Base-by-base conservation (phyloP, 2,888 invertebrate species). In the Neria commutata region DNA sequence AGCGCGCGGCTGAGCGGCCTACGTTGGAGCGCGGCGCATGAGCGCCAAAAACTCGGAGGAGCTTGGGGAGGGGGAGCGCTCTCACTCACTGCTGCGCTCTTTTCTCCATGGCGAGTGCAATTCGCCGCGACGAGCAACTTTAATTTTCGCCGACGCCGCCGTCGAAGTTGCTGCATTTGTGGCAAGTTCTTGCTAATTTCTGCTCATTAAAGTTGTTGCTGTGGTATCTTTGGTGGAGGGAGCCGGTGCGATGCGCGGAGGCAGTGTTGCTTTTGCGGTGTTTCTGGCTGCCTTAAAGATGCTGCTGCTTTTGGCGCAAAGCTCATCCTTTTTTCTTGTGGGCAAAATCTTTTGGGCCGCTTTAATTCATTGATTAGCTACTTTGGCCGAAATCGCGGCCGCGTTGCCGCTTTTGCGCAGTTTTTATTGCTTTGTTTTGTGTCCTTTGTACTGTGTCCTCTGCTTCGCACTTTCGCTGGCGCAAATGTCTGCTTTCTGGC, bases 351-450 rank as follows among this genome's bases (percentile, higher is more conserved):
- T 48, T n/a, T 26, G 49, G 24, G 46, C 49, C 45, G 66, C 72
- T 77, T 77, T 77, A 77, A 77, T 78, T 78, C 78, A 78, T 76
- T 77, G 77, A 77, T 77, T 77, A 77, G 74, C 73, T 64, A 70
- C 70, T 71, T 11, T 69, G 66, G 66, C 65, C 64, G 62, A 51
- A 47, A 52, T 54, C 42, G 45, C 48, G 42, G 40, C n/a, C 29
- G 37, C 52, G 33, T 16, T 21, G 21, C 29, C 49, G 8, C 54
- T 40, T 19, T 42, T 37, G 60, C 37, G 45, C 48, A 11, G 37
- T 56, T 49, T 24, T 25, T 57, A 42, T 37, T 21, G 48, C 42
- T 58, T 50, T 57, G 26, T 50, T 58, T 61, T 55, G 63, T 63
- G 60, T 58, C 62, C 55, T 58, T 48, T 23, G 60, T 58, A 52